These are phyloP conservation scores for Murina feae DNA, from an alignment of 2,113 vertebrate genomes.

Conservation along the genomic window DNA sequence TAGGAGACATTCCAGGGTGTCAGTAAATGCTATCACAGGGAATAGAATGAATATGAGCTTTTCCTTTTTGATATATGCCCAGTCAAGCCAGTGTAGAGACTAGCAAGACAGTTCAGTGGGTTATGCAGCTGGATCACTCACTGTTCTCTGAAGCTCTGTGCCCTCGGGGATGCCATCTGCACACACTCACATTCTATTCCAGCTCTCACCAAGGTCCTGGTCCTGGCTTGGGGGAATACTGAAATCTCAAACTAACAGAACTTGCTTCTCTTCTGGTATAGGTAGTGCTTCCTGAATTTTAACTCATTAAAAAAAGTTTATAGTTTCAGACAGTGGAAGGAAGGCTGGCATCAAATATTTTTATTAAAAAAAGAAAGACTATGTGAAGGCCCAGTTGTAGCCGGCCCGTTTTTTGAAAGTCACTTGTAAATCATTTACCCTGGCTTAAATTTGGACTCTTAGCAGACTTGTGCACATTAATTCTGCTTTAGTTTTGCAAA, in stretches of 20 bases:
- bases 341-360: constrained; percentile 78
- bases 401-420: constrained; percentile 77
- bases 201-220: constrained; percentile 77
- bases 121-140: constrained; percentile 86
- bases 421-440: constrained; percentile 85
- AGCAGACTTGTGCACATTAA: constrained; percentile 90
- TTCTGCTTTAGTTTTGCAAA: constrained; percentile 88
- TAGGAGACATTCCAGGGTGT: not conserved
- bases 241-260: constrained; percentile 86
- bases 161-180: constrained; percentile 76
- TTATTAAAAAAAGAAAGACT: constrained; percentile 64
- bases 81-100: constrained; percentile 90
- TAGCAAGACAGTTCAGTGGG: constrained; percentile 92
- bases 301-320: constrained; percentile 85
- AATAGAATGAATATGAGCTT: constrained; percentile 90
- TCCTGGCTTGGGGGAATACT: constrained; percentile 82
- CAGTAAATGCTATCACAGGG: constrained; percentile 71
- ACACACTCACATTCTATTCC: constrained; percentile 55
- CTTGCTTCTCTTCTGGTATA: constrained; percentile 83
- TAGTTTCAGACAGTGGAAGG: constrained; percentile 82
- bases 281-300: constrained; percentile 87
- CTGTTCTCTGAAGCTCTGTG: constrained; percentile 85
- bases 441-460: constrained; percentile 88
- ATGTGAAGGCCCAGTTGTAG: constrained; percentile 72
- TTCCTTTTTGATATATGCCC: constrained; percentile 91